These are phyloP conservation scores for Gobio occitaniae DNA, from an alignment of 2,797 vertebrate genomes.

Conservation along the genomic window DNA sequence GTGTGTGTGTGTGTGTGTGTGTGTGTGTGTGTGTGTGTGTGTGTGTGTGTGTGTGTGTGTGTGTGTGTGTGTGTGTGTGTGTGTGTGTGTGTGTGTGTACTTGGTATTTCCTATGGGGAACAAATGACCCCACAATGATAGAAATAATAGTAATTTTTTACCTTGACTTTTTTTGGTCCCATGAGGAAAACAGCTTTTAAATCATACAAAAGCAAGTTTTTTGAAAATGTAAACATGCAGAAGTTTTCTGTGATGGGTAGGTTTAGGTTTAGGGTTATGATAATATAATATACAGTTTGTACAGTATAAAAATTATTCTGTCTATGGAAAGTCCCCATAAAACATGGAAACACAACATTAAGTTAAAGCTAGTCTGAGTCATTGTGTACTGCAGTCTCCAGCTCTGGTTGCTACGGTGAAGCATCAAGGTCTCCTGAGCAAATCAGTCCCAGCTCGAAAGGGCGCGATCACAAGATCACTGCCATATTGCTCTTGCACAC, in stretches of 20 bases:
- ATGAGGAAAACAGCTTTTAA: not conserved
- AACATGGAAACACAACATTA: not conserved
- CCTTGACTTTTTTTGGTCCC: not conserved
- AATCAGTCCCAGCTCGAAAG: conserved; percentile 39
- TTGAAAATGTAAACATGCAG: not conserved
- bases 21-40: no score
- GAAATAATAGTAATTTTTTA: no score
- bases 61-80: no score
- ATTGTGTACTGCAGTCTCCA: conserved; percentile 44
- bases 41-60: no score
- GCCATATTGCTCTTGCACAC: not conserved
- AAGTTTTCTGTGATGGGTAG: not conserved
- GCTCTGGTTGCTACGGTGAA: conserved; percentile 43
- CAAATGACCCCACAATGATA: no score
- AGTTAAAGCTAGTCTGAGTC: conserved; percentile 43
- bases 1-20: no score
- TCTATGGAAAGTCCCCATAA: not conserved
- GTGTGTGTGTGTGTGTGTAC: no score
- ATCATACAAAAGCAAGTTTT: not conserved
- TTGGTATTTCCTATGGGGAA: no score
- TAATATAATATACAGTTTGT: not conserved
- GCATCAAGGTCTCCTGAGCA: conserved; percentile 45
- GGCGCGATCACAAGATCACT: not conserved
- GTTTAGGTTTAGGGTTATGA: not conserved
- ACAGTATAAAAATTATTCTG: not conserved